Evolutionary conservation across 2,888 invertebrate species (phyloP), one percentile per base, ranked within the genome.

Genomic region (Caenorhabditis zanzibari): DNA sequence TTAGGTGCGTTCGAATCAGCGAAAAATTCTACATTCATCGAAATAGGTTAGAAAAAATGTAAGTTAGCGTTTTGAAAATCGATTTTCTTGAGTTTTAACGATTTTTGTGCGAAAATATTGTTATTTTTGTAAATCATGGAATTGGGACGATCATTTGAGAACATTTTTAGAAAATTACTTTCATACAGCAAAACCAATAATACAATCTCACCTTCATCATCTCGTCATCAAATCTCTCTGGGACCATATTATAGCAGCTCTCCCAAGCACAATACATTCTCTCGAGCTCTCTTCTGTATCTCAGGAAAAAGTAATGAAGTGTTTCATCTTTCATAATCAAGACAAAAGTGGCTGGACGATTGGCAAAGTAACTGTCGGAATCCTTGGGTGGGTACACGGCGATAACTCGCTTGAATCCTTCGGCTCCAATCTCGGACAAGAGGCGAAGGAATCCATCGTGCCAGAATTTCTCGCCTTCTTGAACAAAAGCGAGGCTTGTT

Each of bases 381-480:
- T 64, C 41, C 9, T 49, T 41, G n/a, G 76, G 68, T 14, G 74
- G 79, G 5, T 32, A 12, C 3, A 59, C 79, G 35, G 64, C 19
- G 24, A 82, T 19, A 6, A 35, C 35, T 16, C 58, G 32, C 35
- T 58, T 38, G 12, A 81, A 4, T 4, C 16, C 26, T 3, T 41
- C 16, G 0, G 4, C 19, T 0, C n/a, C 2, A 7, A 76, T 5
- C n/a, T 76, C 61, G 12, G 44, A 71, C 19, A 91, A 79, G 1
- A 87, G 76, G n/a, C 91, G 84, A 63, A 91, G 84, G 63, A 91
- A 91, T 28, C 91, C 91, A 58, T 91, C 91, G 14, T 69, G 81
- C 59, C 87, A 83, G 73, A 88, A 90, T 49, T 88, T 89, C 47
- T 86, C 88, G 12, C 90, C 90, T 75, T 90, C 90, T 52, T 90